phyloP scores from a whole-genome alignment of 1,140 invertebrate species.

The Mactra quadrangularis region DNA sequence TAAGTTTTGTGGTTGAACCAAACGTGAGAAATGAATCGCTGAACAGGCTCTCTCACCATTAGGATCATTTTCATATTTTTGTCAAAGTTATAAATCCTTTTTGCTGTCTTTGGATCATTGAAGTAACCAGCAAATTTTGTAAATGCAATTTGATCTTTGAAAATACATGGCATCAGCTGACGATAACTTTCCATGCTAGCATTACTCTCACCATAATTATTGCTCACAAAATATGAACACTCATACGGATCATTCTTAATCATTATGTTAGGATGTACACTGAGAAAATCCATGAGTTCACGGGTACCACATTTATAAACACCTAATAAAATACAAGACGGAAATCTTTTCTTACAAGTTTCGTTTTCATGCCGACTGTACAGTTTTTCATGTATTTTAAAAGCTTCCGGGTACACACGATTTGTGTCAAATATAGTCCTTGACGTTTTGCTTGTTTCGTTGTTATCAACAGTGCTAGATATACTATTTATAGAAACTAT shows the following conservation, averaged over 20 bases:
- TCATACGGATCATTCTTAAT: slow-evolving; percentile 10
- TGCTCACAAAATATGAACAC: not conserved
- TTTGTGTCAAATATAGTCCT: too few relatives aligned
- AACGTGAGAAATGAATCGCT: too few relatives aligned
- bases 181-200: not conserved
- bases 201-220: not conserved
- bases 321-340: not conserved
- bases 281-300: slow-evolving; percentile 8
- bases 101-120: not conserved
- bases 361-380: not conserved
- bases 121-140: too few relatives aligned
- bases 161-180: not conserved
- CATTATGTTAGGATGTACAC: not conserved
- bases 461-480: too few relatives aligned
- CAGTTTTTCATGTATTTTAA: too few relatives aligned
- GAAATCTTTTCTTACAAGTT: slow-evolving; percentile 3
- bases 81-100: too few relatives aligned
- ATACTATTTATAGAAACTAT: too few relatives aligned
- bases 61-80: too few relatives aligned
- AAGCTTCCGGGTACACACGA: too few relatives aligned
- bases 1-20: not conserved
- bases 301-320: too few relatives aligned
- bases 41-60: too few relatives aligned
- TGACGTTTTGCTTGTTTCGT: too few relatives aligned
- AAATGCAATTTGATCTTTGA: not conserved